Evolutionary conservation across 1,140 invertebrate species (phyloP).

Genomic region (Lepidostoma basale): DNA sequence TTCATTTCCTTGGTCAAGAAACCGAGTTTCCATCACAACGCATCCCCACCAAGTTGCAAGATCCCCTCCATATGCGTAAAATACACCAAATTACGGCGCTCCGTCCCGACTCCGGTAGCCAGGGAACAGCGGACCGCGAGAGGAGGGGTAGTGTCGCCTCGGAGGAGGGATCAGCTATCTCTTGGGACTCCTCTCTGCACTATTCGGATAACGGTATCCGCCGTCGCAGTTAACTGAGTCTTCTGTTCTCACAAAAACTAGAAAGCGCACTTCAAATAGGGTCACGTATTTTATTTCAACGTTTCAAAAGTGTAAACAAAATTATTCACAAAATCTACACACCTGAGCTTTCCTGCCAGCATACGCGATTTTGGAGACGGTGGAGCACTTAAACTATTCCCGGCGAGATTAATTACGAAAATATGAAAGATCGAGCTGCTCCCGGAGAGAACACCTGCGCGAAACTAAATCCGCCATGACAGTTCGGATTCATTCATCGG

Average conservation of each 20-base stretch:
- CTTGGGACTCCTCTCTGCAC: slow-evolving; percentile 50
- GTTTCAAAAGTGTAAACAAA: slow-evolving; percentile 11
- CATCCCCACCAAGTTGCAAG: slow-evolving; percentile 60
- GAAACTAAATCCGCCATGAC: slow-evolving; percentile 59
- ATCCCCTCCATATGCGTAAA: slow-evolving; percentile 59
- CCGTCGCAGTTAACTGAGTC: slow-evolving; percentile 48
- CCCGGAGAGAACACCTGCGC: slow-evolving; percentile 47
- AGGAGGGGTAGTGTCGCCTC: slow-evolving; percentile 56
- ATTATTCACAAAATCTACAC: neutral
- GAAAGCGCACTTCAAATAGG: slow-evolving; percentile 35
- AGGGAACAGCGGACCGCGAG: slow-evolving; percentile 54
- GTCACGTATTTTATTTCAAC: slow-evolving; percentile 14
- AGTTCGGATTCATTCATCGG: slow-evolving; percentile 51
- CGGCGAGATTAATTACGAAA: slow-evolving; percentile 13
- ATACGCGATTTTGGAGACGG: slow-evolving; percentile 14
- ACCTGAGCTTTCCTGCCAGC: slow-evolving; percentile 20
- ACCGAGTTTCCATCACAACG: slow-evolving; percentile 57
- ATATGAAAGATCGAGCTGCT: slow-evolving; percentile 21
- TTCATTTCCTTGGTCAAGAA: slow-evolving; percentile 49
- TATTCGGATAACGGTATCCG: slow-evolving; percentile 57
- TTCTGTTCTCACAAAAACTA: slow-evolving; percentile 24
- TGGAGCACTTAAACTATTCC: slow-evolving; percentile 1
- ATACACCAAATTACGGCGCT: slow-evolving; percentile 59
- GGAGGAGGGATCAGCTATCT: slow-evolving; percentile 44
- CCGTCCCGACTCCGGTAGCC: slow-evolving; percentile 59